Conservation (phyloP, 2,888 invertebrate genomes). For the Latheticus oryzae region DNA sequence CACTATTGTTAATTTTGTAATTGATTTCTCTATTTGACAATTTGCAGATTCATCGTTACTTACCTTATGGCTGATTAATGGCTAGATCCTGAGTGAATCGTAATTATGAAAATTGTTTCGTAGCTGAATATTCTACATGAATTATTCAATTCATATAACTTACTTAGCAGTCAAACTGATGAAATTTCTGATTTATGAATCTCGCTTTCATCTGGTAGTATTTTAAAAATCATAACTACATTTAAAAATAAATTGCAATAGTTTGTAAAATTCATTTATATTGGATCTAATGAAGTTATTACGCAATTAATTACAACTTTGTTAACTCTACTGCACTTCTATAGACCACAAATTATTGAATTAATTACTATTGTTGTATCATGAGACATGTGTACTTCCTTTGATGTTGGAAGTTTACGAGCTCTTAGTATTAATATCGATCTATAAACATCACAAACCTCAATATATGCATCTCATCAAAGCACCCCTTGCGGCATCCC, state of each 20-base stretch:
- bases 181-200: constrained; percentile 24
- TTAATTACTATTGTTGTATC: constrained; percentile 23
- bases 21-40: no score
- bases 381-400: constrained; percentile 11
- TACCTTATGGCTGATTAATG: constrained; percentile 20
- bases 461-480: constrained; percentile 29
- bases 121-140: constrained; percentile 12
- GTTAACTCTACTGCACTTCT: not conserved
- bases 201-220: not conserved
- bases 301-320: not conserved
- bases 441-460: constrained; percentile 19
- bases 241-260: no score
- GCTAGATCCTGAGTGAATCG: constrained; percentile 12
- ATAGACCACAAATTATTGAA: constrained; percentile 15
- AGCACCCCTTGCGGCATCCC: constrained; percentile 14
- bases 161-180: constrained; percentile 14
- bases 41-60: constrained; percentile 19
- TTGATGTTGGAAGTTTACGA: constrained; percentile 16
- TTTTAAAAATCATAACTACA: no score
- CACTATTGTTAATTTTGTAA: constrained; percentile 19
- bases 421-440: constrained; percentile 21
- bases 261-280: no score
- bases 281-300: no score
- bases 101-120: constrained; percentile 30
- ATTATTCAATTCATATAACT: constrained; percentile 27